These are phyloP conservation scores for Drosophila trapezifrons DNA, from an alignment of 1,140 invertebrate species.

Conservation along the genomic window DNA sequence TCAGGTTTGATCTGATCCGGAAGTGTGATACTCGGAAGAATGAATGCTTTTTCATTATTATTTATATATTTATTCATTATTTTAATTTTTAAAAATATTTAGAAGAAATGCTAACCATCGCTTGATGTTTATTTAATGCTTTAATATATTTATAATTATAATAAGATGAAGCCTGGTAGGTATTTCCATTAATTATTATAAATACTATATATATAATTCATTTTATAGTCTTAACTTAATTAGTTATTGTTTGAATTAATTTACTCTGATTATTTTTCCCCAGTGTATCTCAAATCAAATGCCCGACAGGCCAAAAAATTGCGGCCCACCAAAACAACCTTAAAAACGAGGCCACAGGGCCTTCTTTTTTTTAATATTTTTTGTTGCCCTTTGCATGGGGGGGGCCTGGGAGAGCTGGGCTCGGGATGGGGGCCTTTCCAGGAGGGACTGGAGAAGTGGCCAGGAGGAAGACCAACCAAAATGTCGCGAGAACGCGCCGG, in stretches of 20 bases:
- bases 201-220: too few species aligned
- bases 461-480: conserved; percentile 69
- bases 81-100: neutral
- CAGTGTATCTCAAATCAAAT: conserved; percentile 60
- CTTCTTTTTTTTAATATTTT: neutral
- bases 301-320: conserved; percentile 69
- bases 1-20: conserved; percentile 42
- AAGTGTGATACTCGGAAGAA: conserved; percentile 27
- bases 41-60: too few species aligned
- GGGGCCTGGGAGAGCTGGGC: neutral
- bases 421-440: conserved; percentile 3
- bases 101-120: too few species aligned
- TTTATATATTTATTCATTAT: too few species aligned
- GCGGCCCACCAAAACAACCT: conserved; percentile 69
- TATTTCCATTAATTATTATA: too few species aligned
- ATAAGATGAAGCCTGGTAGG: too few species aligned
- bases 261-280: neutral
- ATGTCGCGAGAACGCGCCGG: conserved; percentile 73
- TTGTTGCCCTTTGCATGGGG: neutral
- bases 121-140: too few species aligned
- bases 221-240: too few species aligned
- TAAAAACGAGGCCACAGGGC: conserved; percentile 70
- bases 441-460: conserved; percentile 11
- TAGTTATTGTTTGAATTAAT: too few species aligned
- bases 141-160: too few species aligned